These are phyloP conservation scores for Saccopteryx bilineata DNA, from an alignment of 2,113 vertebrate species.

Conservation along the genomic window DNA sequence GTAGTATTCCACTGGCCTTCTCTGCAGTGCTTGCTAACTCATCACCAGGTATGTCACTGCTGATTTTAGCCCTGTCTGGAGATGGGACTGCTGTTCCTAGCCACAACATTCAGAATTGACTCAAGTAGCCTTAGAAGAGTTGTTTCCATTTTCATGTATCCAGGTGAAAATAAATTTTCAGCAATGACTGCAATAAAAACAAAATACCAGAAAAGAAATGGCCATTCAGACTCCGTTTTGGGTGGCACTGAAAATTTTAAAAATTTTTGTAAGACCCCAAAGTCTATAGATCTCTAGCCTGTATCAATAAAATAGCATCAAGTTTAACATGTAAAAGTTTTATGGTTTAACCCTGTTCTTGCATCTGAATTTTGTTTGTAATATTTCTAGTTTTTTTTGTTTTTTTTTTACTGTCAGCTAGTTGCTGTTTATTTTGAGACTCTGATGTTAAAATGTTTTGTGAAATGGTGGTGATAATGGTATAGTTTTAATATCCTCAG, in stretches of 20 bases:
- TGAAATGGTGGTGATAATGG: neutral
- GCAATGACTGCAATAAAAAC: conserved; percentile 15
- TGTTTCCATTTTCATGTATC: neutral
- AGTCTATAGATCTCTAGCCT: neutral
- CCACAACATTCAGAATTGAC: neutral
- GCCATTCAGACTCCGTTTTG: neutral
- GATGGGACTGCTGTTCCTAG: neutral
- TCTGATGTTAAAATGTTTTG: conserved; percentile 55
- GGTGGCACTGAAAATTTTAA: neutral
- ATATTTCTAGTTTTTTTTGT: neutral
- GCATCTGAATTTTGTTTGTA: conserved; percentile 6
- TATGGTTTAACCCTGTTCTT: neutral
- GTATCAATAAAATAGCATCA: neutral
- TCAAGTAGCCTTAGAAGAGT: neutral
- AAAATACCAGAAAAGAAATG: conserved; percentile 9
- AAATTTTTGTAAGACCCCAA: neutral
- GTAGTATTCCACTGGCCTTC: neutral
- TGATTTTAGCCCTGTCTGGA: conserved; percentile 6
- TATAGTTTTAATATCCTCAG: neutral
- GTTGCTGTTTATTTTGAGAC: neutral
- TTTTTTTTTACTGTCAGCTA: neutral
- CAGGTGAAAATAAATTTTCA: neutral
- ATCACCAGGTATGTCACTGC: neutral
- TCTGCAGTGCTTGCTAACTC: neutral
- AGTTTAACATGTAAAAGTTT: neutral